These are phyloP conservation scores for Magallana ariakensis DNA, from an alignment of 1,140 invertebrate species.

Conservation along the genomic window DNA sequence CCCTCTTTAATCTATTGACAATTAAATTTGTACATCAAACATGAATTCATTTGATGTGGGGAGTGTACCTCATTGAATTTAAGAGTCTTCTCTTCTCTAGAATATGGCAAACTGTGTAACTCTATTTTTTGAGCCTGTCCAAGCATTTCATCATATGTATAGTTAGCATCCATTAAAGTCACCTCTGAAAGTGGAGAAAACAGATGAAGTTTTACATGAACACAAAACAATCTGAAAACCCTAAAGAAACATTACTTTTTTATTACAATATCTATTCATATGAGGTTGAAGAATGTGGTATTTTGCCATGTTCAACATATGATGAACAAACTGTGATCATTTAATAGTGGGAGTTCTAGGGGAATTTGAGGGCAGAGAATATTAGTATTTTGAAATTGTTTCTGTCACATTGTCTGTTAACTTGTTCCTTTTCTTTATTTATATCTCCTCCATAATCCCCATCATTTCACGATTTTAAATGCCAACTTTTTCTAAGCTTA, in stretches of 20 bases:
- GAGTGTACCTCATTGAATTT: slow-evolving; percentile 69
- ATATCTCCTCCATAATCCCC: background rate
- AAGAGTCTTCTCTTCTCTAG: slow-evolving; percentile 56
- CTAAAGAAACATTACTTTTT: too few species aligned
- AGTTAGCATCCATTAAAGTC: slow-evolving; percentile 72
- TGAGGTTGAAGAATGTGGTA: too few species aligned
- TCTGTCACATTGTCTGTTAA: too few species aligned
- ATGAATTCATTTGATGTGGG: background rate
- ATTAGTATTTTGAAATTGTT: too few species aligned
- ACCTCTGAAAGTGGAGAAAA: slow-evolving; percentile 63
- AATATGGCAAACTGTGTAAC: slow-evolving; percentile 59
- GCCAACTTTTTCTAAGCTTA: background rate
- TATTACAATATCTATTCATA: too few species aligned
- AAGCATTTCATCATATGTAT: slow-evolving; percentile 70
- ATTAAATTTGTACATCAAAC: background rate
- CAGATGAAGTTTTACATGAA: background rate
- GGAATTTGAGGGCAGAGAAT: too few species aligned
- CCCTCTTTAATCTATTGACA: background rate
- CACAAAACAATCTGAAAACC: too few species aligned
- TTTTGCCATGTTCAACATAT: too few species aligned
- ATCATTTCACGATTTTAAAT: background rate
- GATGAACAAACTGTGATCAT: too few species aligned
- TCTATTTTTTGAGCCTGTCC: slow-evolving; percentile 52
- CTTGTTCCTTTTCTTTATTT: background rate
- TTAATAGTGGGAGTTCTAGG: too few species aligned